These are phyloP conservation scores for Enteromius anoplus DNA, from an alignment of 2,797 vertebrate species.

Conservation along the genomic window DNA sequence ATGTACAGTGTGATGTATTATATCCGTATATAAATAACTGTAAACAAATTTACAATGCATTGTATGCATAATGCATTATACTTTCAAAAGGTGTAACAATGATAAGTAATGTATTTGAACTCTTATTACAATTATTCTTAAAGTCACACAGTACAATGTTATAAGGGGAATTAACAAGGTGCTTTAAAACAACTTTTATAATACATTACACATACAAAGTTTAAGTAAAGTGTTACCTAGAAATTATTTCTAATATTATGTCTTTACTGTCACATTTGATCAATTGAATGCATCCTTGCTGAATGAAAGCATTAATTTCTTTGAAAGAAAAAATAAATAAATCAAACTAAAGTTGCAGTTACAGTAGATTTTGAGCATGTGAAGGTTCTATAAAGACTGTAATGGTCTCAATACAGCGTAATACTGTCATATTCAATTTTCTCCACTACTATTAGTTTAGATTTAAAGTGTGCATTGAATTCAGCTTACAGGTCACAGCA, in stretches of 20 bases:
- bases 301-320: not conserved
- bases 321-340: not conserved
- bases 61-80: too few relatives aligned
- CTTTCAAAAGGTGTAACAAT: too few relatives aligned
- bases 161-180: not conserved
- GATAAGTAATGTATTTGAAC: not conserved
- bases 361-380: not conserved
- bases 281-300: not conserved
- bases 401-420: not conserved
- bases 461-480: not conserved
- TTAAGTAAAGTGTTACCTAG: not conserved
- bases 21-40: not conserved
- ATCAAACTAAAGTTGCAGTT: not conserved
- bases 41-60: not conserved
- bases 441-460: not conserved
- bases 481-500: not conserved
- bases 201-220: not conserved
- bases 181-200: not conserved
- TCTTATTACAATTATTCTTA: not conserved
- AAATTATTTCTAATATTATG: not conserved
- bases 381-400: not conserved
- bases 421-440: not conserved
- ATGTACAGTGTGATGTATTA: not conserved
- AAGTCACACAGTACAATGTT: too few relatives aligned
- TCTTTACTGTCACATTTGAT: not conserved